A percentile compares a stretch with the other conserved stretches of the same genome.
phyloP scores from a whole-genome alignment of 1,140 invertebrate species.

The Aradophagus sp. region DNA sequence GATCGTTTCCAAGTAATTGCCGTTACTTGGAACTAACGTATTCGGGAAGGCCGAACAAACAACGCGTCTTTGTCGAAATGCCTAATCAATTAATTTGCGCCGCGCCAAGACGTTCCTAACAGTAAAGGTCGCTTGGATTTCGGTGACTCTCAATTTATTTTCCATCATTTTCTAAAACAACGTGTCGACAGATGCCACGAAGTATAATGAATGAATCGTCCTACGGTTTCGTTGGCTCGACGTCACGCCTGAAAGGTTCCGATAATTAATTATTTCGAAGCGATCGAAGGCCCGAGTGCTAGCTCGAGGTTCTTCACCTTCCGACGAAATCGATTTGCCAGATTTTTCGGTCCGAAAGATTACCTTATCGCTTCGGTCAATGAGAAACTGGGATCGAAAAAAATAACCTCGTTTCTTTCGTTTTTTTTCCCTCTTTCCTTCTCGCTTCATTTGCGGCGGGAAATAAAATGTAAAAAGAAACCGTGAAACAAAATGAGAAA shows the following conservation, averaged over 20 bases:
- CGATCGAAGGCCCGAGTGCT: conserved; percentile 22
- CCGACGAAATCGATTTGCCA: conserved; percentile 41
- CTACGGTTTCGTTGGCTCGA: conserved; percentile 14
- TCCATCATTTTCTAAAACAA: conserved; percentile 41
- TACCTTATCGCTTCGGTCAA: conserved; percentile 26
- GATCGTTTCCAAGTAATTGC: conserved; percentile 22
- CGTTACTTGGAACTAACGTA: too few relatives aligned
- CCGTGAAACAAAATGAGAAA: too few relatives aligned
- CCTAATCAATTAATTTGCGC: too few relatives aligned
- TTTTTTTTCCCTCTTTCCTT: background rate
- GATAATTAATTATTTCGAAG: conserved; percentile 54
- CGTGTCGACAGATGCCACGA: conserved; percentile 40
- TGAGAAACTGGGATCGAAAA: too few relatives aligned
- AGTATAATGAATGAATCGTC: conserved; percentile 37
- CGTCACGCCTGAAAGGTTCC: conserved; percentile 43
- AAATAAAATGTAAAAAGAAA: too few relatives aligned
- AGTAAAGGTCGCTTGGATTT: background rate
- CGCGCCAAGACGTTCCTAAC: background rate
- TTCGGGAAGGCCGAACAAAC: too few relatives aligned
- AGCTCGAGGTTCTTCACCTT: conserved; percentile 36
- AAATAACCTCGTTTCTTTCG: too few relatives aligned
- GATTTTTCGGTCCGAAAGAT: conserved; percentile 32
- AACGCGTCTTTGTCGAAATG: too few relatives aligned
- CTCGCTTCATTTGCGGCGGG: conserved; percentile 24
- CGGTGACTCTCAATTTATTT: conserved; percentile 37